Evolutionary conservation across 64 coral and sea anemone genomes (phyloP), one percentile per base, ranked within the genome.

Genomic region (Exaiptasia diaphana): DNA sequence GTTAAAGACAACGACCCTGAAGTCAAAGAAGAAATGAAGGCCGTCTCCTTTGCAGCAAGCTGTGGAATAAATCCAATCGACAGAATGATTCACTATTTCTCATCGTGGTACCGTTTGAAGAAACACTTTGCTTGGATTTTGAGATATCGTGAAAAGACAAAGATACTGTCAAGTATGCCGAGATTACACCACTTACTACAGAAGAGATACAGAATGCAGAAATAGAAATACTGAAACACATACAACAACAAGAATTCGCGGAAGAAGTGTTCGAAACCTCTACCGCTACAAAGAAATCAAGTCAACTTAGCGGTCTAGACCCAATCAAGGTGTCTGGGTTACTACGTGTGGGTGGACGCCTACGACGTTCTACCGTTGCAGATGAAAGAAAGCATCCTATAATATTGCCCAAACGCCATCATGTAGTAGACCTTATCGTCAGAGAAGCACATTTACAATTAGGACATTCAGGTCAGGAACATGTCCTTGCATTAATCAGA

Each of bases 401-500:
- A 50, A 82, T 89, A 40, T 49, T 89, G 68, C 86, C 86, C 29
- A 89, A 82, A 32, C 44, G 52, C 1, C 57, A 76, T 25, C 78
- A 82, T 58, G 34, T 83, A 53, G 78, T 76, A 20, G 70, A 90
- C 32, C 78, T 83, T 25, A 67, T 90, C 6, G 45, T 90, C 11
- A 41, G 74, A 3, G 48, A 82, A 21, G 61, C 46, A 30, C 78
- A 90, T 76, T 25, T 41, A 41, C 46, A 39, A 38, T 32, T 48
- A 41, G 77, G 78, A 38, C 87, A 90, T 41, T 90, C 69, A 22
- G 78, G 78, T 54, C 28, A 63, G 50, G 77, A 90, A 53, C 32
- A 90, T 53, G 75, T 88, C 4, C 87, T 82, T 15, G 62, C 77
- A 6, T 23, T 50, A 12, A 81, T 82, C 18, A 32, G 87, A 48